Base-by-base conservation (phyloP, 2,113 vertebrate species). In the Orycteropus afer region DNA sequence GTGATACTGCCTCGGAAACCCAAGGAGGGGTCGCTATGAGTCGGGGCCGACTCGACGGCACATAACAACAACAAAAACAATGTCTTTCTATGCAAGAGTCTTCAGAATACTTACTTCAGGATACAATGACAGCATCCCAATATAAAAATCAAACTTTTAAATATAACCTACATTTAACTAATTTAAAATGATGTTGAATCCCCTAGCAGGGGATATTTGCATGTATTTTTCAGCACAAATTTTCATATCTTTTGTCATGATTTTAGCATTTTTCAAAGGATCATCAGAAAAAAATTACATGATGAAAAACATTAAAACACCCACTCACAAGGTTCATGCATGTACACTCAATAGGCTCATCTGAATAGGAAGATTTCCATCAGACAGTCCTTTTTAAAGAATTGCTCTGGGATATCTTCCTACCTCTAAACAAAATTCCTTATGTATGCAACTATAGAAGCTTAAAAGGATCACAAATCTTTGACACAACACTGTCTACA, bases 121-220 rank as follows among this genome's bases (percentile, higher is more conserved):
- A 80, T 27, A 73, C 53, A 63, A 57, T 47, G 27, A 22, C 79
- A 90, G n/a, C 17, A 23, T 76, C 3, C 77, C n/a, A 55, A 53
- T 3, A 27, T 37, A 59, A 78, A 42, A 34, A 49, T 51, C 1
- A 47, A n/a, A 45, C 11, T 82, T 74, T 49, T 63, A 73, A 25
- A 88, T 47, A 5, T 23, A 55, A 29, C 32, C 15, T 27, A 32
- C 37, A 15, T 23, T 25, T 37, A 40, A 81, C 59, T 25, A 86
- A 6, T 1, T 2, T 14, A 32, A 73, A 78, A 6, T 47, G 0
- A 7, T 15, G 27, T 71, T 37, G 6, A 2, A 59, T 77, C 42
- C 34, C 7, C 11, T 34, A 3, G 12, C 17, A 49, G 55, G 13
- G 18, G 8, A 3, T 1, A 47, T 4, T 29, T 29, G 5, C 9